Evolutionary conservation across 1,140 invertebrate genomes (phyloP).

Genomic region (Papilio aristodemus): DNA sequence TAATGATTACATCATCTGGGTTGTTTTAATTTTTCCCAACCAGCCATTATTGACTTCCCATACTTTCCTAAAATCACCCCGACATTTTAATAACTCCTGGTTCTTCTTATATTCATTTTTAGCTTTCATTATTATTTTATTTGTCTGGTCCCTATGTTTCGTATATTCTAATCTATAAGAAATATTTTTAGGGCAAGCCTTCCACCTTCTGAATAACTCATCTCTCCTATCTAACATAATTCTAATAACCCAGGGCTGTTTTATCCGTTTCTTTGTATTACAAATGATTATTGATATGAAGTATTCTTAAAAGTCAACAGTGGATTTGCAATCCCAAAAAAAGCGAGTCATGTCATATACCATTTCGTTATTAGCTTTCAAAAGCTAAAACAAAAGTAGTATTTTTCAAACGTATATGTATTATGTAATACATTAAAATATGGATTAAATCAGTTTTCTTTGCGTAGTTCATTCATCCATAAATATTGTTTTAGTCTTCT

Average conservation of each 20-base stretch:
- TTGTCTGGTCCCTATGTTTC: slow-evolving; percentile 34
- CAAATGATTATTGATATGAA: no score
- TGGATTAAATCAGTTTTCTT: no score
- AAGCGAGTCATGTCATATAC: no score
- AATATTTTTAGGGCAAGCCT: slow-evolving; percentile 36
- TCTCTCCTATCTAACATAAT: slow-evolving; percentile 35
- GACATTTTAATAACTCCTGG: slow-evolving; percentile 26
- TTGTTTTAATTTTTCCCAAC: slow-evolving; percentile 19
- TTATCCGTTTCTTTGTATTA: neutral
- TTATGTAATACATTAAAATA: no score
- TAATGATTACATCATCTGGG: slow-evolving; percentile 15
- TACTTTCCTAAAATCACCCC: slow-evolving; percentile 26
- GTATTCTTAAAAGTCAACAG: no score
- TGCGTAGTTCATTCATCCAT: no score
- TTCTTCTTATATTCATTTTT: slow-evolving; percentile 34
- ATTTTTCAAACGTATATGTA: no score
- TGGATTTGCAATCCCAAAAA: no score
- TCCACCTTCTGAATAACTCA: slow-evolving; percentile 38
- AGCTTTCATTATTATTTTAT: slow-evolving; percentile 36
- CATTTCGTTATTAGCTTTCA: no score
- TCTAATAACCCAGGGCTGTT: slow-evolving; percentile 35
- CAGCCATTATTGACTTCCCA: slow-evolving; percentile 23
- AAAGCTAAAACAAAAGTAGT: no score
- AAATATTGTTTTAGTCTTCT: no score
- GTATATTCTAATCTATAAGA: slow-evolving; percentile 36